Evolutionary conservation across 2,888 invertebrate species (phyloP).

Genomic region (Pelosia muscerda): DNA sequence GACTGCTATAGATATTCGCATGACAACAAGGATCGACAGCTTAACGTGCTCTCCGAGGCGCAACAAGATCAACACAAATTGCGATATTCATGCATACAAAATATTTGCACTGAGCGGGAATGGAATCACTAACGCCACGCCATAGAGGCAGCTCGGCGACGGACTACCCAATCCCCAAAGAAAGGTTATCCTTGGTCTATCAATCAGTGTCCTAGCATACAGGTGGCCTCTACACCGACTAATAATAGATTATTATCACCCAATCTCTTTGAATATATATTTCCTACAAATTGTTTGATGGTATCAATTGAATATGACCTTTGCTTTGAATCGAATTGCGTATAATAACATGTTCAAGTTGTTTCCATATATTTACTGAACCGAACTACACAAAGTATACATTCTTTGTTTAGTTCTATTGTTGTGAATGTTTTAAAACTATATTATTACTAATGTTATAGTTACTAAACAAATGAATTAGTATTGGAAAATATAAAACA

Average conservation of each 20-base stretch:
- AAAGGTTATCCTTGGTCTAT: neutral
- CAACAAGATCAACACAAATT: too few relatives aligned
- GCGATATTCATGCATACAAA: too few relatives aligned
- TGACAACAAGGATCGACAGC: too few relatives aligned
- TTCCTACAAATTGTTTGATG: neutral
- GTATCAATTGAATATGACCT: slow-evolving; percentile 6
- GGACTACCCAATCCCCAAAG: neutral
- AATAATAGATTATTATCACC: neutral
- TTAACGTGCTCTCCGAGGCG: too few relatives aligned
- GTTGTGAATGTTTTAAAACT: neutral
- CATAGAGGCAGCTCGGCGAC: too few relatives aligned
- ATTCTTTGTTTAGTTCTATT: slow-evolving; percentile 1
- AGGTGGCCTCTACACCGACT: neutral
- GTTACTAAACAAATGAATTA: too few relatives aligned
- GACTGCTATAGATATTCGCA: too few relatives aligned
- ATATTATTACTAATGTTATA: neutral
- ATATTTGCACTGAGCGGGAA: too few relatives aligned
- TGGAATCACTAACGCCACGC: too few relatives aligned
- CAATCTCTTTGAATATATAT: too few relatives aligned
- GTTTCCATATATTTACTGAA: slow-evolving; percentile 9
- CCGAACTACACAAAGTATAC: neutral
- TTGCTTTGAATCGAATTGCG: neutral
- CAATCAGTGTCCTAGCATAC: neutral
- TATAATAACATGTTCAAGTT: slow-evolving; percentile 7
- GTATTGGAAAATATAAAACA: too few relatives aligned